These are phyloP conservation scores for Drosophila anceps DNA, from an alignment of 2,888 invertebrate species.

Conservation along the genomic window DNA sequence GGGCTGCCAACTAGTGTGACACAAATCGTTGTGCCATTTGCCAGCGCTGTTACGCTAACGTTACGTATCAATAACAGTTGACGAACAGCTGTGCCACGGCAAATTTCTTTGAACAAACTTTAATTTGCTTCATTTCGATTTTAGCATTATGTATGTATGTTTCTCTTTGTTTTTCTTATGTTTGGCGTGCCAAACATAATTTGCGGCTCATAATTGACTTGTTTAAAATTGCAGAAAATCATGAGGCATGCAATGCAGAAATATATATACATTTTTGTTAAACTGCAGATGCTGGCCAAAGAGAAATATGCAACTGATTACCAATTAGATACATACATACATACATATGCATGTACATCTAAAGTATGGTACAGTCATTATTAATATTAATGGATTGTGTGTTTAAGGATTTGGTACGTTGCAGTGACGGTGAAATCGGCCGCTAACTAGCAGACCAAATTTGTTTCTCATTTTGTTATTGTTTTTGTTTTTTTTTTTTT, in stretches of 20 bases:
- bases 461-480: neutral
- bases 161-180: slow-evolving; percentile 18
- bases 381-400: slow-evolving; percentile 73
- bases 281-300: slow-evolving; percentile 10
- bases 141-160: neutral
- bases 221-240: slow-evolving; percentile 72
- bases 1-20: slow-evolving; percentile 41
- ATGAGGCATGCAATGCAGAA: slow-evolving; percentile 66
- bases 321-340: slow-evolving; percentile 51
- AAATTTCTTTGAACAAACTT: slow-evolving; percentile 1
- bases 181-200: slow-evolving; percentile 59
- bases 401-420: slow-evolving; percentile 63
- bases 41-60: slow-evolving; percentile 21
- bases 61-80: slow-evolving; percentile 23
- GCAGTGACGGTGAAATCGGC: slow-evolving; percentile 65
- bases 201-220: slow-evolving; percentile 70
- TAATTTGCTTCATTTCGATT: neutral
- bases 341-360: slow-evolving; percentile 4
- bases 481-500: slow-evolving; percentile 2
- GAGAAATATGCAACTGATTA: slow-evolving; percentile 56
- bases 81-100: neutral
- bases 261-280: slow-evolving; percentile 20
- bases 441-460: slow-evolving; percentile 21
- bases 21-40: slow-evolving; percentile 24
- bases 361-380: slow-evolving; percentile 37